Conservation (phyloP, 2,113 vertebrate species). For the Mirounga angustirostris region DNA sequence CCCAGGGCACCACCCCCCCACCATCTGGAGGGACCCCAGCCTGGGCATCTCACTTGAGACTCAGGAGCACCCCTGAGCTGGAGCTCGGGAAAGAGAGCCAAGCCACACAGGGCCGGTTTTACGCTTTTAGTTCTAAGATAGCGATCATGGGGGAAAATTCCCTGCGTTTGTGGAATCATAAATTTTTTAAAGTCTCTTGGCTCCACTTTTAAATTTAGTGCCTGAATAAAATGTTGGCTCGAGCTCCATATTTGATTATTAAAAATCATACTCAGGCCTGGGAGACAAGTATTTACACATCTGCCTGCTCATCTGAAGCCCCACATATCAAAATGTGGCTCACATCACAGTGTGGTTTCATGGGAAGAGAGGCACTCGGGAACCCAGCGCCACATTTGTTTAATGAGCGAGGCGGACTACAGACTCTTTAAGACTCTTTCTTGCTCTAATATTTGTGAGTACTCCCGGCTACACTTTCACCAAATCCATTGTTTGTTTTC, state of each 20-base stretch:
- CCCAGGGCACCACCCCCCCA: too few relatives aligned
- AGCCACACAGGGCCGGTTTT: constrained; percentile 67
- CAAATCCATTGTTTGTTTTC: not conserved
- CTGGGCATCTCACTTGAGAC: not conserved
- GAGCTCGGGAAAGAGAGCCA: constrained; percentile 16
- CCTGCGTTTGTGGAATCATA: constrained; percentile 80
- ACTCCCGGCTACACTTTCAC: not conserved
- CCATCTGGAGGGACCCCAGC: not conserved
- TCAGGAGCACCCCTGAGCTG: not conserved
- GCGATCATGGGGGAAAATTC: constrained; percentile 70
- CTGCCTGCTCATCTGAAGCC: constrained; percentile 66
- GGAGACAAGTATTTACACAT: constrained; percentile 76
- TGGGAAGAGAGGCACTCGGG: not conserved
- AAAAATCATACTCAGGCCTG: constrained; percentile 78
- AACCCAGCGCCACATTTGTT: rapidly evolving
- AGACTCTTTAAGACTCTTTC: not conserved
- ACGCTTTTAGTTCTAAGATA: constrained; percentile 73
- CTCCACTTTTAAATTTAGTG: constrained; percentile 84
- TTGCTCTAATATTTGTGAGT: not conserved
- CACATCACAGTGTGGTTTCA: rapidly evolving
- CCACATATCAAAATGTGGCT: constrained; percentile 49
- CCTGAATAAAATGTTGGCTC: constrained; percentile 83
- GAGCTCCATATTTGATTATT: constrained; percentile 81
- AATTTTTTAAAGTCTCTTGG: constrained; percentile 83
- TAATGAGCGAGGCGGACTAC: rapidly evolving